Conservation (phyloP, 2,113 vertebrate species). For the Brachionichthys hirsutus region DNA sequence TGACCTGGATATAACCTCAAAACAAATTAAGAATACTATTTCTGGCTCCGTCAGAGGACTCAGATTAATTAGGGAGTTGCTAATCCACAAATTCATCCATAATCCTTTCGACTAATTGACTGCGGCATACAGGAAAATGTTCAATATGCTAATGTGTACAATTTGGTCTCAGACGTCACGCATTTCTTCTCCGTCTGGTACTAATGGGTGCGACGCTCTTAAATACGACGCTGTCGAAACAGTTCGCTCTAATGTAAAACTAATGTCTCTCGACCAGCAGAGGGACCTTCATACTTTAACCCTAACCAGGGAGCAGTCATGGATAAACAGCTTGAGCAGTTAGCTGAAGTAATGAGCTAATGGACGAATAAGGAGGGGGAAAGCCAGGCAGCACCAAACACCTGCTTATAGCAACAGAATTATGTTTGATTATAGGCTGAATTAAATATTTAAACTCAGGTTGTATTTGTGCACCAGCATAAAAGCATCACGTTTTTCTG, state of each 20-base stretch:
- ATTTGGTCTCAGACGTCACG: constrained; percentile 5
- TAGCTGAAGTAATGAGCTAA: background rate
- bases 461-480: background rate
- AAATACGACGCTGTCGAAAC: constrained; percentile 16
- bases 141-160: constrained; percentile 39
- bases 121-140: constrained; percentile 41
- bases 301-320: background rate
- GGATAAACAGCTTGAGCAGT: background rate
- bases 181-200: constrained; percentile 11
- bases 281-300: background rate
- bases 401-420: background rate
- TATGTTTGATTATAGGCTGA: too few species aligned
- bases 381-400: too few species aligned
- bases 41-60: constrained; percentile 24
- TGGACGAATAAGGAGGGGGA: background rate
- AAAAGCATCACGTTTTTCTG: background rate
- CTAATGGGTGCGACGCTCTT: constrained; percentile 9
- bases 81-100: constrained; percentile 26
- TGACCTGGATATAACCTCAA: too few species aligned
- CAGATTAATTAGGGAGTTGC: constrained; percentile 41
- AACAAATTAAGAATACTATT: constrained; percentile 34
- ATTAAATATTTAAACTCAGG: background rate
- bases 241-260: constrained; percentile 16
- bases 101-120: constrained; percentile 33
- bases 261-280: constrained; percentile 15